Conservation (phyloP, 2,888 invertebrate genomes). For the Meandrusa payeni region DNA sequence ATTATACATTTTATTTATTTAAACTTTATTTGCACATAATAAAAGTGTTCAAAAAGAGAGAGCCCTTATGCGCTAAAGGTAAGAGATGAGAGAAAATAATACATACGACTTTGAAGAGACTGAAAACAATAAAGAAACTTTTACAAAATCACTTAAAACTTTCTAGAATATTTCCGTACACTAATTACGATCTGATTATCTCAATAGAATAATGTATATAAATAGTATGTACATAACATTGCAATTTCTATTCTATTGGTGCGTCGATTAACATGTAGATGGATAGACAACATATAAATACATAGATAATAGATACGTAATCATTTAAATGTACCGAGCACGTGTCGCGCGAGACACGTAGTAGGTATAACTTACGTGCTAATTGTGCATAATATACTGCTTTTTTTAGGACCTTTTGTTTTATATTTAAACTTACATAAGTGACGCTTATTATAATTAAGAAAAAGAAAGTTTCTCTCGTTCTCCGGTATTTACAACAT, state of each 20-base stretch:
- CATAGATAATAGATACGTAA: constrained; percentile 9
- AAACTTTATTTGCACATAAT: too few species aligned
- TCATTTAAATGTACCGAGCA: constrained; percentile 43
- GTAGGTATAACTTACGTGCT: constrained; percentile 57
- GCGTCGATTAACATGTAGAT: constrained; percentile 38
- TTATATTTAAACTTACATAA: constrained; percentile 57
- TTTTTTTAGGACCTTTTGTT: constrained; percentile 70
- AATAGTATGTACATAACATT: constrained; percentile 46
- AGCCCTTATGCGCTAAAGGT: too few species aligned
- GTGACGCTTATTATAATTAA: constrained; percentile 37
- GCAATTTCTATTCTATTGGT: constrained; percentile 62
- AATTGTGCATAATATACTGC: constrained; percentile 75
- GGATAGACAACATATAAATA: too few species aligned
- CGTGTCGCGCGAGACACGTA: constrained; percentile 54
- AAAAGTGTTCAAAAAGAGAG: too few species aligned
- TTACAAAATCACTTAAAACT: too few species aligned
- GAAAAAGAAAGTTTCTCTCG: constrained; percentile 56
- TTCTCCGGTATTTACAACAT: constrained; percentile 54
- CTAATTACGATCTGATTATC: too few species aligned
- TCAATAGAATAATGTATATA: constrained; percentile 8
- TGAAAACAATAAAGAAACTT: too few species aligned
- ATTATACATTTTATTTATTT: too few species aligned
- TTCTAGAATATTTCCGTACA: too few species aligned
- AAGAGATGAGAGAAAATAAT: too few species aligned
- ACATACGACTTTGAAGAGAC: too few species aligned